Evolutionary conservation across 2,797 vertebrate species (phyloP).

Genomic region (Danio tinwini): DNA sequence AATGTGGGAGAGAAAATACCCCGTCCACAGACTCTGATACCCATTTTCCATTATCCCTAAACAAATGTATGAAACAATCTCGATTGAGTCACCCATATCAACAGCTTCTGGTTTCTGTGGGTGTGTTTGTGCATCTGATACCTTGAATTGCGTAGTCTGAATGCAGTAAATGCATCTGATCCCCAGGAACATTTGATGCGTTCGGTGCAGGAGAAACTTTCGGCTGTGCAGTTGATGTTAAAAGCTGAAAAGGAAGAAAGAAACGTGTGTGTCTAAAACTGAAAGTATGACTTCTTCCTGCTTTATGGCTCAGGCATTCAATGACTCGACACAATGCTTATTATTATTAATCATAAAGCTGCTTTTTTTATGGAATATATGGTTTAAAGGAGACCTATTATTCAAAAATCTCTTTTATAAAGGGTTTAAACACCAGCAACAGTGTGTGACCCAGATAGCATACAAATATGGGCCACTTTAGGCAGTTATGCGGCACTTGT

Average conservation of each 20-base stretch:
- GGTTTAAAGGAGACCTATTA: too few relatives aligned
- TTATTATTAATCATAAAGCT: not conserved
- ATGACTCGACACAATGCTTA: not conserved
- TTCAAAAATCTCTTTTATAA: too few relatives aligned
- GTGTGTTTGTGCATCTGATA: slow-evolving; percentile 53
- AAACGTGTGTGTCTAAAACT: not conserved
- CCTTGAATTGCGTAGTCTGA: slow-evolving; percentile 71
- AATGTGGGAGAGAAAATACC: slow-evolving; percentile 70
- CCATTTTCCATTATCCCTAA: slow-evolving; percentile 56
- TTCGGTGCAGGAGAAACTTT: slow-evolving; percentile 73
- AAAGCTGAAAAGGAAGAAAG: slow-evolving; percentile 63
- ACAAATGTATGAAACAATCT: not conserved
- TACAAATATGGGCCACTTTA: too few relatives aligned
- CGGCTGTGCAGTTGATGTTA: slow-evolving; percentile 68
- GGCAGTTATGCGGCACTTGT: too few relatives aligned
- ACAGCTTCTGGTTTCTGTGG: not conserved
- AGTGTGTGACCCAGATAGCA: too few relatives aligned
- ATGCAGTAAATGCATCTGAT: not conserved
- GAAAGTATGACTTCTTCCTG: not conserved
- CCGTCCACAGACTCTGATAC: not conserved
- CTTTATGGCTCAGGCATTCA: not conserved
- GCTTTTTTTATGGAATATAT: not conserved
- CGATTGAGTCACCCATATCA: not conserved
- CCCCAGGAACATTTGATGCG: slow-evolving; percentile 68
- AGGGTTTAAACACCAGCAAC: too few relatives aligned